Base-by-base conservation (phyloP, 1,140 invertebrate species). In the Anastrepha ludens region DNA sequence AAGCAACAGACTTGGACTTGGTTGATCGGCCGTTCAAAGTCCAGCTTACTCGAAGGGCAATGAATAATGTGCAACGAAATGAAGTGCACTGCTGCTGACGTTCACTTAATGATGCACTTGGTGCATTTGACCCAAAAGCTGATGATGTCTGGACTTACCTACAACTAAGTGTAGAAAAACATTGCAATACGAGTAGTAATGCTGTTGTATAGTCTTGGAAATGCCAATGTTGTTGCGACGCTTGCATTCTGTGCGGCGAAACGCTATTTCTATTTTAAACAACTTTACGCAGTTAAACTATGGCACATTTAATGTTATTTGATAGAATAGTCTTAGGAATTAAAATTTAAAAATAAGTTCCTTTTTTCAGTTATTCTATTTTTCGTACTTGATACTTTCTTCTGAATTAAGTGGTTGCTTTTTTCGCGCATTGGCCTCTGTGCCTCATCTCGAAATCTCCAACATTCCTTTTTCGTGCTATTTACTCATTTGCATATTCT, bases 401-500 rank as follows among this genome's bases (percentile, higher is more conserved):
- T 62, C 60, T n/a, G 5, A 17, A 62, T 62, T 29, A 29, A 29
- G 29, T 29, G 29, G 9, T n/a, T 62, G 60, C 15, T 17, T 15
- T 62, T 62, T 62, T 15, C n/a, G n/a, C 60, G n/a, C n/a, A 15
- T 62, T 62, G 8, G 9, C 15, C 60, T 62, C 29, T 29, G 29
- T 29, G 4, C 15, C 15, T 5, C 13, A 62, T 62, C 11, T 55
- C 50, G 6, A 39, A 39, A 7, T 1, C 44, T 55, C 17, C 47
- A 20, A 55, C 41, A 81, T 81, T 81, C 74, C n/a, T 29, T 3
- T 81, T 11, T 13, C 13, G 5, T 50, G 6, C 47, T 20, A 55
- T 55, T n/a, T 11, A 17, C 74, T 81, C 7, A 81, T 81, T 81
- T 81, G 44, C 47, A 81, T 81, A 81, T 55, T 50, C n/a, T 1